Evolutionary conservation across 1,140 invertebrate species (phyloP).

Genomic region (Drosophila setifemur): DNA sequence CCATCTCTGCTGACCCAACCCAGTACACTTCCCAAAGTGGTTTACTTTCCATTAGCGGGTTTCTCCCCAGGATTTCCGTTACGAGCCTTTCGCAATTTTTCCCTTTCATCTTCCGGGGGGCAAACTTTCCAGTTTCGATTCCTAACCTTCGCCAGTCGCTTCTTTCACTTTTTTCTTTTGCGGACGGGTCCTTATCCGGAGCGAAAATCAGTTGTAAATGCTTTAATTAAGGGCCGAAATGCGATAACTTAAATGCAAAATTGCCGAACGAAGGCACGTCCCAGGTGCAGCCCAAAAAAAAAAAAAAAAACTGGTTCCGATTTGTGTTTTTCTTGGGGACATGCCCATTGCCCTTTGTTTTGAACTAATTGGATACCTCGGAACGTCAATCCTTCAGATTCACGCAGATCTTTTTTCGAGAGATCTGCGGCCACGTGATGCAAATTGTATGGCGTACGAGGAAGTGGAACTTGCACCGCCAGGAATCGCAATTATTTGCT

Average conservation of each 20-base stretch:
- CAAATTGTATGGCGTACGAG: slow-evolving; percentile 37
- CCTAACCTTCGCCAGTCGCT: slow-evolving; percentile 35
- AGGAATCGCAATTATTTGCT: slow-evolving; percentile 63
- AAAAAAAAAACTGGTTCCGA: slow-evolving; percentile 54
- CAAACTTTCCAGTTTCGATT: slow-evolving; percentile 32
- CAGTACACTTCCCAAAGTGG: neutral
- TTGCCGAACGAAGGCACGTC: slow-evolving; percentile 65
- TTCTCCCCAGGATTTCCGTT: slow-evolving; percentile 42
- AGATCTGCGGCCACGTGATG: slow-evolving; percentile 9
- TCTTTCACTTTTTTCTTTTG: neutral
- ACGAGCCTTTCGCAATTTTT: slow-evolving; percentile 4
- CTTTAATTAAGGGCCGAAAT: slow-evolving; percentile 68
- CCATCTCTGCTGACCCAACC: neutral
- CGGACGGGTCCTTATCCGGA: slow-evolving; percentile 46
- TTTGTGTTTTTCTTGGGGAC: slow-evolving; percentile 16
- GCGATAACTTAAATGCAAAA: slow-evolving; percentile 69
- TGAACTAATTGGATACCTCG: slow-evolving; percentile 41
- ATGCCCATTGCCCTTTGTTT: slow-evolving; percentile 51
- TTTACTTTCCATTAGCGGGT: slow-evolving; percentile 21
- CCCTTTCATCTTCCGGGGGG: slow-evolving; percentile 32
- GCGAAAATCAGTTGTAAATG: slow-evolving; percentile 65
- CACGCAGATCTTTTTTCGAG: too few relatives aligned
- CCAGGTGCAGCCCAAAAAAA: too few relatives aligned
- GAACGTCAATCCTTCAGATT: neutral
- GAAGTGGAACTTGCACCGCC: slow-evolving; percentile 33